Evolutionary conservation across 2,888 invertebrate species (phyloP).

Genomic region (Bellardia pandia): DNA sequence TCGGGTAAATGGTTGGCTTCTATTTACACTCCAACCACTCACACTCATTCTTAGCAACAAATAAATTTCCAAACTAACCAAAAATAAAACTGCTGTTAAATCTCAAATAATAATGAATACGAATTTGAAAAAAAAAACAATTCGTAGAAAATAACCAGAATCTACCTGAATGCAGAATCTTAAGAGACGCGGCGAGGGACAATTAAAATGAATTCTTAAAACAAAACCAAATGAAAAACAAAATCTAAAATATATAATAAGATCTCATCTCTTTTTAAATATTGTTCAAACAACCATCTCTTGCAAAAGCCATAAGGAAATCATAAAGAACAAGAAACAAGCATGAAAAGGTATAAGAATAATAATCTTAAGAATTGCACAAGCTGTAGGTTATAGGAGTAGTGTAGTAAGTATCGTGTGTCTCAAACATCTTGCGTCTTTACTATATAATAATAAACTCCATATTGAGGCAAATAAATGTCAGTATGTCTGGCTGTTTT

Average conservation of each 20-base stretch:
- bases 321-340: constrained; percentile 44
- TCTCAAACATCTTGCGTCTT: constrained; percentile 29
- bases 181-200: constrained; percentile 24
- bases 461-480: constrained; percentile 41
- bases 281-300: constrained; percentile 39
- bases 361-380: constrained; percentile 45
- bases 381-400: constrained; percentile 39
- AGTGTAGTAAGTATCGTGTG: background rate
- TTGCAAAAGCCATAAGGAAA: constrained; percentile 52
- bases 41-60: constrained; percentile 1
- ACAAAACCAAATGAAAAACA: constrained; percentile 16
- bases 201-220: constrained; percentile 60
- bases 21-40: background rate
- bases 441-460: constrained; percentile 51
- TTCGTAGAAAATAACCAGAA: constrained; percentile 59
- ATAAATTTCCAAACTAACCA: constrained; percentile 47
- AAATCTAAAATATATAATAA: constrained; percentile 7
- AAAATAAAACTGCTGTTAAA: background rate
- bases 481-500: constrained; percentile 20
- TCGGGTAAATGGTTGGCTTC: no score
- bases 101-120: constrained; percentile 59
- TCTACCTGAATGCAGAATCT: constrained; percentile 61
- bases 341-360: background rate
- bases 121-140: constrained; percentile 48
- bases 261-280: constrained; percentile 13